Conservation (phyloP, 2,797 vertebrate genomes). For the Catamblyrhynchus diadema region DNA sequence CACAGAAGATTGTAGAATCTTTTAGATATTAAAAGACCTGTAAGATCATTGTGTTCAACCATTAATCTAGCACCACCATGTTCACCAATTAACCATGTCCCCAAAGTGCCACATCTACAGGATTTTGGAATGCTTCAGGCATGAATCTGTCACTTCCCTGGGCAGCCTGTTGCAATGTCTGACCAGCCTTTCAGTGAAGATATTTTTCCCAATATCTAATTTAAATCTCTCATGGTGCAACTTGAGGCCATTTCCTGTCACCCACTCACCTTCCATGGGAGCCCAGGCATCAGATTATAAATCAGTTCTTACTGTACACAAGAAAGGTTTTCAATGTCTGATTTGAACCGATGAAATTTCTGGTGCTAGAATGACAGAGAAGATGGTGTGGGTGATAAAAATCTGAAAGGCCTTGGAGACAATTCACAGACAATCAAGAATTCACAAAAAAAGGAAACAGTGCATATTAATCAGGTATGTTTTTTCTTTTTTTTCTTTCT, state of each 20-base stretch:
- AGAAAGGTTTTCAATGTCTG: background rate
- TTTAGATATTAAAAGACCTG: background rate
- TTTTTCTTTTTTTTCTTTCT: rapidly evolving
- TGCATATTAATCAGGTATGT: conserved; percentile 15
- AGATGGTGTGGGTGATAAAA: background rate
- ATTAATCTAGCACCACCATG: background rate
- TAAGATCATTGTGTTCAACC: background rate
- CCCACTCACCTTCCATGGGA: background rate
- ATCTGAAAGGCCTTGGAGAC: background rate
- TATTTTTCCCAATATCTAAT: background rate
- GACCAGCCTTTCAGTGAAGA: background rate
- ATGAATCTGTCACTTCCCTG: background rate
- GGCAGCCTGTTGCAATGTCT: background rate
- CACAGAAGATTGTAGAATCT: background rate
- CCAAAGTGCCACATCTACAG: background rate
- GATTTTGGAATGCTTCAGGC: background rate
- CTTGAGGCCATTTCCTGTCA: background rate
- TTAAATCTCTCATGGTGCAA: background rate
- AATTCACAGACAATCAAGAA: background rate
- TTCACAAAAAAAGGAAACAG: background rate
- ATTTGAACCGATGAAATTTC: background rate
- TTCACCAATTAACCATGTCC: background rate
- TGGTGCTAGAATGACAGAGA: background rate
- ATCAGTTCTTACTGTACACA: rapidly evolving
- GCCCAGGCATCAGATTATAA: background rate